These are phyloP conservation scores for Pipistrellus nathusii DNA, from an alignment of 2,797 vertebrate species.

Conservation along the genomic window DNA sequence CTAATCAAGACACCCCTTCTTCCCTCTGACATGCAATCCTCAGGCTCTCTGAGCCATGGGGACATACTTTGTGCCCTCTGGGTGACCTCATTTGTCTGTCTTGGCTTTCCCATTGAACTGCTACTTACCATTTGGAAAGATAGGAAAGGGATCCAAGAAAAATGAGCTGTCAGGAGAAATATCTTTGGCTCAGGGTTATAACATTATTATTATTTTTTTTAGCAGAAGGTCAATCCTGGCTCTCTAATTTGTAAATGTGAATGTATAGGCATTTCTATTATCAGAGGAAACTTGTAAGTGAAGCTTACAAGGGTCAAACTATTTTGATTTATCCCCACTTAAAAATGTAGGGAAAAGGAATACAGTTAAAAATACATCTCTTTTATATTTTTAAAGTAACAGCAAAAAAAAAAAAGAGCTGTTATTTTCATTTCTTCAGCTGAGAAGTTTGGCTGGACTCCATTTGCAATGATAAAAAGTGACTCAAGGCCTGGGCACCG, in stretches of 20 bases:
- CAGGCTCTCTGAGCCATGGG: neutral
- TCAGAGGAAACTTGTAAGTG: neutral
- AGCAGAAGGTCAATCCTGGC: neutral
- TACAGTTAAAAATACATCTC: neutral
- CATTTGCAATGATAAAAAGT: constrained; percentile 45
- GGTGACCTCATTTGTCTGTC: constrained; percentile 11
- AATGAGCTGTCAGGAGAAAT: neutral
- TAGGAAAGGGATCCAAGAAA: neutral
- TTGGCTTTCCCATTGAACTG: neutral
- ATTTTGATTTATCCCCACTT: neutral
- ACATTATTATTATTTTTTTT: neutral
- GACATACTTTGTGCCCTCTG: neutral
- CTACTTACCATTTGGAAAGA: constrained; percentile 15
- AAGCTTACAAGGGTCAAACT: neutral
- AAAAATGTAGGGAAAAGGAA: neutral
- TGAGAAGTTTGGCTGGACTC: constrained; percentile 39
- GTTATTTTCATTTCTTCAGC: constrained; percentile 49
- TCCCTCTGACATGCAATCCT: neutral
- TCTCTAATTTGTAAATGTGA: neutral
- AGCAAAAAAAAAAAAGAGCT: constrained; percentile 61
- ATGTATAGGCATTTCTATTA: neutral
- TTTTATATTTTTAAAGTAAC: too few species aligned
- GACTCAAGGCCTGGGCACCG: constrained; percentile 46
- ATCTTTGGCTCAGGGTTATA: neutral
- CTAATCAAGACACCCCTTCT: neutral